These are phyloP conservation scores for Cyprinodon diabolis DNA, from an alignment of 2,797 vertebrate species.

Conservation along the genomic window DNA sequence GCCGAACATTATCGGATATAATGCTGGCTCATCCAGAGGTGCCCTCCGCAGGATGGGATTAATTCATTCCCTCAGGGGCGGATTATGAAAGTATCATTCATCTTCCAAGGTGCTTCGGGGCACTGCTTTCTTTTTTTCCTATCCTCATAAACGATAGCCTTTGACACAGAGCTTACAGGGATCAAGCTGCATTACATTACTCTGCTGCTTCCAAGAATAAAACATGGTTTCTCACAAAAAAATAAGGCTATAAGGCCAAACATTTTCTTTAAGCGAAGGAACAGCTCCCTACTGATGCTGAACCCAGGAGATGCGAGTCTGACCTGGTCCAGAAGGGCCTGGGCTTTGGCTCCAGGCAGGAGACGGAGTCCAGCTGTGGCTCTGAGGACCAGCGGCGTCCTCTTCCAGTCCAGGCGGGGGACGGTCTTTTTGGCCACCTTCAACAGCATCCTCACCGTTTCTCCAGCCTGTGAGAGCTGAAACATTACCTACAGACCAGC, in stretches of 20 bases:
- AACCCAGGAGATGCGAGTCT: not conserved
- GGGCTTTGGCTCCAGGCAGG: conserved; percentile 86
- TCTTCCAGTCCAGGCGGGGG: conserved; percentile 88
- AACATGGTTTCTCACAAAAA: conserved; percentile 6
- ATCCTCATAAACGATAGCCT: conserved; percentile 47
- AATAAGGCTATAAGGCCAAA: conserved; percentile 25
- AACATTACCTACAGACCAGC: not conserved
- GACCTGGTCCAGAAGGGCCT: conserved; percentile 89
- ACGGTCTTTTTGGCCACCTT: conserved; percentile 87
- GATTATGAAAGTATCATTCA: conserved; percentile 73
- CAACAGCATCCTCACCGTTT: conserved; percentile 84
- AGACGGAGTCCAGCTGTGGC: conserved; percentile 94
- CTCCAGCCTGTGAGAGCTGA: conserved; percentile 80
- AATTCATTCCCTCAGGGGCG: conserved; percentile 61
- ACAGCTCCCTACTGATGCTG: not conserved
- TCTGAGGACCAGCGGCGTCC: conserved; percentile 90
- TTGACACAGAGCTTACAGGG: conserved; percentile 40
- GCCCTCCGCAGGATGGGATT: conserved; percentile 63
- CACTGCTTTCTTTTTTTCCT: conserved; percentile 49
- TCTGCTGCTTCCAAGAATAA: conserved; percentile 35
- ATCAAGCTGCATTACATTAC: conserved; percentile 22
- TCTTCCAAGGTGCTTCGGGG: conserved; percentile 63
- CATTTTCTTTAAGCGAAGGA: conserved; percentile 17
- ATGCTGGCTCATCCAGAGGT: conserved; percentile 60
- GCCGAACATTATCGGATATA: conserved; percentile 56